phyloP scores from a whole-genome alignment of 2,797 vertebrate species.

The Lepilemur septentrionalis region DNA sequence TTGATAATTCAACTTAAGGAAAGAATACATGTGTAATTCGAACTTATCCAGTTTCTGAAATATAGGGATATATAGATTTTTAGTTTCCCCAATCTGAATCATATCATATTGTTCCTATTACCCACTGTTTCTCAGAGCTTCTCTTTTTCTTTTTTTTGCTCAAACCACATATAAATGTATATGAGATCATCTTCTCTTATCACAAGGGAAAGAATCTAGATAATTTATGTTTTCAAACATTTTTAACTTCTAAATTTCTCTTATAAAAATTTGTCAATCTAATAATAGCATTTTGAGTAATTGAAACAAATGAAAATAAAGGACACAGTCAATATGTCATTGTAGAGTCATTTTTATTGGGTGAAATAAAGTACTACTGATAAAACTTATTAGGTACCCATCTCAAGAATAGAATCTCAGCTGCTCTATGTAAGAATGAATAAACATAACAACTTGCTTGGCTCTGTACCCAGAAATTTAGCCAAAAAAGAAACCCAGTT shows the following conservation, averaged over 20 bases:
- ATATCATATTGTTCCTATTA: neutral
- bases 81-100: neutral
- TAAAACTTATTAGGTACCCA: conserved; percentile 63
- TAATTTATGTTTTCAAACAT: conserved; percentile 46
- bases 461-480: conserved; percentile 61
- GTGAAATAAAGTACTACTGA: conserved; percentile 47
- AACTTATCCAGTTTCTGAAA: conserved; percentile 1
- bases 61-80: neutral
- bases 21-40: conserved; percentile 7
- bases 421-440: conserved; percentile 62
- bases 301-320: conserved; percentile 65
- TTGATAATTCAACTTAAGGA: conserved; percentile 26
- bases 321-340: conserved; percentile 36
- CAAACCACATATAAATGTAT: neutral
- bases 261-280: conserved; percentile 53
- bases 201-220: conserved; percentile 23
- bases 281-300: conserved; percentile 69
- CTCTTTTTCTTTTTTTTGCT: neutral
- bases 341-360: conserved; percentile 43
- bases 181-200: conserved; percentile 42
- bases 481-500: conserved; percentile 53
- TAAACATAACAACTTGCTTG: conserved; percentile 66
- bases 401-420: conserved; percentile 59
- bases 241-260: conserved; percentile 61
- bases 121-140: neutral